A percentile compares a stretch with the other conserved stretches of the same genome.
These are phyloP conservation scores for Carassius auratus DNA, from an alignment of 2,113 vertebrate genomes.

Conservation along the genomic window DNA sequence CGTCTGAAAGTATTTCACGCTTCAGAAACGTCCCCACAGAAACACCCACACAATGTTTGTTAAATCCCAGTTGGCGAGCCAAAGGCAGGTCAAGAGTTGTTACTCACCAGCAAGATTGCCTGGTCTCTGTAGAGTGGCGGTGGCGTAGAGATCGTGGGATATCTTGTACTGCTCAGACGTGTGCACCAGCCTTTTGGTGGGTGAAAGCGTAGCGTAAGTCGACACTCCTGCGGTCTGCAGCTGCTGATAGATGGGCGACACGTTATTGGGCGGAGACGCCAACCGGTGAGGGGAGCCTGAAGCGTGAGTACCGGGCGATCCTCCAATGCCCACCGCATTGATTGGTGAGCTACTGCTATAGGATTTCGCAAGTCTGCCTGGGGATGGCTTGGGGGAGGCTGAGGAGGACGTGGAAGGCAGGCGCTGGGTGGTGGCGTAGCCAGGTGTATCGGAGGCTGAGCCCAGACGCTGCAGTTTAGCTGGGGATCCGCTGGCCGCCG, in stretches of 20 bases:
- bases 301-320: conserved; percentile 78
- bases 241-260: conserved; percentile 85
- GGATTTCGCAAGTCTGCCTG: conserved; percentile 92
- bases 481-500: conserved; percentile 81
- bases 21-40: background rate
- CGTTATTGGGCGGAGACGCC: conserved; percentile 85
- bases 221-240: conserved; percentile 88
- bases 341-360: conserved; percentile 92
- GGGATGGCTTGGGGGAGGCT: conserved; percentile 92
- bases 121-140: conserved; percentile 92
- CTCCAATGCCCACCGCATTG: conserved; percentile 82
- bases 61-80: conserved; percentile 11
- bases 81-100: conserved; percentile 17
- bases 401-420: conserved; percentile 81
- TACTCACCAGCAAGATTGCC: conserved; percentile 91
- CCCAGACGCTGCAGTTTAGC: conserved; percentile 90
- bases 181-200: conserved; percentile 93
- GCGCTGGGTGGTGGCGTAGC: conserved; percentile 85
- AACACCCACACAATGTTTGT: background rate
- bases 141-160: conserved; percentile 93
- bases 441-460: conserved; percentile 81
- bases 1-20: background rate
- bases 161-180: conserved; percentile 95
- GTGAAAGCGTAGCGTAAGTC: conserved; percentile 95
- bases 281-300: conserved; percentile 84